Evolutionary conservation across 2,888 invertebrate genomes (phyloP).

Genomic region (Eupithecia vulgata): DNA sequence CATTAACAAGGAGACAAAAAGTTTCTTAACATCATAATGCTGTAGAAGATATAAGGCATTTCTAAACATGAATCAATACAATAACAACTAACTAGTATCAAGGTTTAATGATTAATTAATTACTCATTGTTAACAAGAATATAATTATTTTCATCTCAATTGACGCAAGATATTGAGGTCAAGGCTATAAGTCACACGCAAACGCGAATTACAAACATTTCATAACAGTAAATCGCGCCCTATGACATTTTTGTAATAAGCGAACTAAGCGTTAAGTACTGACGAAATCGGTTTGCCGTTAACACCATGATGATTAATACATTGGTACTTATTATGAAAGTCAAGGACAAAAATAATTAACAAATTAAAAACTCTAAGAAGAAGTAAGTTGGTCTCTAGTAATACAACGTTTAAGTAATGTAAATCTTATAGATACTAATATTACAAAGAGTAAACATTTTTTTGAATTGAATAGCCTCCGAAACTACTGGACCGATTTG

Average conservation of each 20-base stretch:
- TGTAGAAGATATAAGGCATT: not conserved
- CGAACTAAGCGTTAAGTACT: conserved; percentile 21
- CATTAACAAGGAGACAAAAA: not conserved
- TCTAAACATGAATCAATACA: not conserved
- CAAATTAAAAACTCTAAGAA: not conserved
- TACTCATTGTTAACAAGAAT: conserved; percentile 7
- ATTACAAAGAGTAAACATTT: no score
- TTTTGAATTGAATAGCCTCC: no score
- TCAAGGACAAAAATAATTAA: not conserved
- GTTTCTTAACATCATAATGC: not conserved
- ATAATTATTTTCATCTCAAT: conserved; percentile 19
- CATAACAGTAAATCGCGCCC: conserved; percentile 42
- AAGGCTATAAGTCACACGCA: conserved; percentile 34
- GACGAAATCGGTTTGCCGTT: conserved; percentile 28
- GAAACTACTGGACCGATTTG: no score
- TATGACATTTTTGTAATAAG: conserved; percentile 39
- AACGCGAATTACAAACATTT: conserved; percentile 42
- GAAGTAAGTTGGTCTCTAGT: not conserved
- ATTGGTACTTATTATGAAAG: not conserved
- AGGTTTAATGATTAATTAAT: conserved; percentile 16
- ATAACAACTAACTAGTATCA: conserved; percentile 12
- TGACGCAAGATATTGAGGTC: conserved; percentile 23
- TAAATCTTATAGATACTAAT: no score
- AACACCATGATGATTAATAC: conserved; percentile 14
- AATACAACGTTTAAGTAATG: not conserved